Evolutionary conservation across 1,140 invertebrate genomes (phyloP).

Genomic region (Hylaeus anthracinus): DNA sequence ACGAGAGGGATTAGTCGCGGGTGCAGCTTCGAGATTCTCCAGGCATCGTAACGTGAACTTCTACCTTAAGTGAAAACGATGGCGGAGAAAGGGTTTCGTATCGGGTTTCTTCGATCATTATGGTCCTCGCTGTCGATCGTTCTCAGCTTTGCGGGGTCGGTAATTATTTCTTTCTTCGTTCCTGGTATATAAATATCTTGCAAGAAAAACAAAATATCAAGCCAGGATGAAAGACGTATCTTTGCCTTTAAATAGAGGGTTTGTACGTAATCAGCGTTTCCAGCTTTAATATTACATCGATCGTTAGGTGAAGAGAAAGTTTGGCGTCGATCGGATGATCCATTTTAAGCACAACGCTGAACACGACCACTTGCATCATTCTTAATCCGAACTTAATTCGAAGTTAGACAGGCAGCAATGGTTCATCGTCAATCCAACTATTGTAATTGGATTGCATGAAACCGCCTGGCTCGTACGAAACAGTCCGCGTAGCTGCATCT

Average conservation of each 20-base stretch:
- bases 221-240: too few relatives aligned
- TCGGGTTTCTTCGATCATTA: slow-evolving; percentile 4
- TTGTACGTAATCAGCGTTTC: not conserved
- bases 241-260: too few relatives aligned
- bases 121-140: not conserved
- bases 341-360: not conserved
- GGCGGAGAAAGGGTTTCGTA: not conserved
- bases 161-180: not conserved
- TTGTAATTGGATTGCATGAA: slow-evolving; percentile 18
- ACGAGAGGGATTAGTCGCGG: not conserved
- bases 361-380: not conserved
- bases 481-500: not conserved
- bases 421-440: slow-evolving; percentile 5
- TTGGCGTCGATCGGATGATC: not conserved
- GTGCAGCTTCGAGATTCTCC: not conserved
- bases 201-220: too few relatives aligned
- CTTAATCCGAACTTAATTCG: slow-evolving; percentile 6
- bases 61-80: not conserved
- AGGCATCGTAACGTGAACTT: slow-evolving; percentile 5
- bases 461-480: too few relatives aligned
- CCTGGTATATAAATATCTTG: too few relatives aligned
- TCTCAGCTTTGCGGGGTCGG: not conserved
- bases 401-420: slow-evolving; percentile 10
- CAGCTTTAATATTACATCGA: not conserved
- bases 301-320: not conserved